Base-by-base conservation (phyloP, 1,140 invertebrate species). In the Orius laevigatus region DNA sequence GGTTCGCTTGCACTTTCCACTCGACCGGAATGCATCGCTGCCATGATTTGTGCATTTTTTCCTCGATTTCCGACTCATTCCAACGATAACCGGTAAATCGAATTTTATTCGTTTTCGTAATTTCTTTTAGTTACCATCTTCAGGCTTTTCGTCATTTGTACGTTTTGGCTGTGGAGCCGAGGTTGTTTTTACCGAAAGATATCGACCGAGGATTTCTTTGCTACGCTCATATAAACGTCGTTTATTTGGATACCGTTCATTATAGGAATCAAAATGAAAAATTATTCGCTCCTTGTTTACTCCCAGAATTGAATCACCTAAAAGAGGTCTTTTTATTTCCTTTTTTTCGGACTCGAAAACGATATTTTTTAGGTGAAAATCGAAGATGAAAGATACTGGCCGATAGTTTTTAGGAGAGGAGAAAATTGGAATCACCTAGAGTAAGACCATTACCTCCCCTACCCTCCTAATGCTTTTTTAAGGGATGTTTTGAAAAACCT, bases 11-110 rank as follows among this genome's bases (percentile, higher is more conserved):
- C 88, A 6, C 69, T 97, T 11, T 81, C 79, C 3, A 90, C 87
- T 43, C 78, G 79, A 10, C 81, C 86, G 2, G 74, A 78, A 54
- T 78, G 88, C 9, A 74, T 96, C 6, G 91, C 89, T 4, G 85
- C 89, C 0, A 64, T 98, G 33, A 67, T 97, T 33, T 86, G 85
- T 60, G 84, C 93, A 1, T 83, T 96, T 62, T 97, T 92, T 67
- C 94, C 94, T 2, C 94, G 94, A 64, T 97, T 92, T 65, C 94
- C 94, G 38, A 90, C 83, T 3, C 88, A 95, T 63, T 91, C 84
- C 58, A 90, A 90, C 61, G 93, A 97, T 62, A 97, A 97, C 64
- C 78, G 87, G 78, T 85, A 64, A 55, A 2, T 42, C 19, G 3
- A 49, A 41, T 43, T 8, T 2, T 10, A n/a, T n/a, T n/a, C n/a